Percentiles rank a stretch among this genome's conserved stretches.
Conservation (phyloP, 2,888 invertebrate genomes). For the Campoplex nolae region DNA sequence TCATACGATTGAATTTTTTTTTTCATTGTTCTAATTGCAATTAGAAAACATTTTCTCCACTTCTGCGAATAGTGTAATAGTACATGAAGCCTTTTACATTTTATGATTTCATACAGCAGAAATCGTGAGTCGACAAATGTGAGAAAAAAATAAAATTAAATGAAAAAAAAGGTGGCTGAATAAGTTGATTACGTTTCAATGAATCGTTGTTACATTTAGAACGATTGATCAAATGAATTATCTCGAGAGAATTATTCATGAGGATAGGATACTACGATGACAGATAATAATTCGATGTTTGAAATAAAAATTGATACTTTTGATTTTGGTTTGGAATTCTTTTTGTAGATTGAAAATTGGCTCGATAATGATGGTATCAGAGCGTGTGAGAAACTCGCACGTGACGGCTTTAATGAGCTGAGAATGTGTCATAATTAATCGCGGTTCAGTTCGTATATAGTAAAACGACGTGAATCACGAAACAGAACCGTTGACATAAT, state of each 20-base stretch:
- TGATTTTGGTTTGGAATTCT: no score
- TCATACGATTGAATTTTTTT: background rate
- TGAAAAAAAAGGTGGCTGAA: no score
- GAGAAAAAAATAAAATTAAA: background rate
- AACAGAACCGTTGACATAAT: background rate
- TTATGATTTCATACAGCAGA: background rate
- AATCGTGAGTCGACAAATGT: background rate
- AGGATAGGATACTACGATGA: background rate
- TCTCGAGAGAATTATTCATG: background rate
- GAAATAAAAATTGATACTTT: background rate
- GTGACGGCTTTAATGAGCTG: constrained; percentile 25
- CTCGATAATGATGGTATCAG: background rate
- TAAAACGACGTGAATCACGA: background rate
- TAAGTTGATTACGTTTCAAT: background rate
- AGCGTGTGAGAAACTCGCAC: constrained; percentile 2
- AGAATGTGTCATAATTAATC: constrained; percentile 28
- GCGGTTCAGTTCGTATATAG: background rate
- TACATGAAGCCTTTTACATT: no score
- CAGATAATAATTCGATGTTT: background rate
- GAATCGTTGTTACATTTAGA: background rate
- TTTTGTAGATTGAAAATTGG: background rate
- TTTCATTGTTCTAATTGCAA: background rate
- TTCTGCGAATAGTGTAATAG: background rate
- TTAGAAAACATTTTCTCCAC: background rate
- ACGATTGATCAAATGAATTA: background rate